Percentiles rank a stretch among this genome's conserved stretches.
phyloP scores from a whole-genome alignment of 2,888 invertebrate species.

The Rhamnusium bicolor region DNA sequence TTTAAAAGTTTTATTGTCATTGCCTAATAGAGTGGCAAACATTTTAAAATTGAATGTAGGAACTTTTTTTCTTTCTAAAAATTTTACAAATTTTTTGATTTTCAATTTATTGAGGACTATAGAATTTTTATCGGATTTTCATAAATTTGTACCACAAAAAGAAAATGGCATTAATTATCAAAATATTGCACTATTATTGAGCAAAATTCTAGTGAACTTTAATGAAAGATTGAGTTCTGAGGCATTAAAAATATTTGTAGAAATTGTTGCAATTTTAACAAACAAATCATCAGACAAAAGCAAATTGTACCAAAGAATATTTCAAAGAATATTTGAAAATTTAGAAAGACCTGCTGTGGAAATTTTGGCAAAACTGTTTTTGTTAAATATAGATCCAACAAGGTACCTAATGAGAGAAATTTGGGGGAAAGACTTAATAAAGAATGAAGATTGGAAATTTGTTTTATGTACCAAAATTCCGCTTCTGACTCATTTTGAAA shows the following conservation, averaged over 20 bases:
- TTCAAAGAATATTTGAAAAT: constrained; percentile 73
- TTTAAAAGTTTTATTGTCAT: constrained; percentile 77
- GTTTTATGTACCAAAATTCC: constrained; percentile 78
- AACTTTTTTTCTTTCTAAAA: constrained; percentile 74
- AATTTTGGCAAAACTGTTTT: constrained; percentile 73
- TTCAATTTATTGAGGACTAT: constrained; percentile 77
- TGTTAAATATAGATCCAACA: constrained; percentile 73
- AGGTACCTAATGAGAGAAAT: constrained; percentile 71
- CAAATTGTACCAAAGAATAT: constrained; percentile 70
- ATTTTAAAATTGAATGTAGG: constrained; percentile 74
- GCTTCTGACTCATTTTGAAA: constrained; percentile 72
- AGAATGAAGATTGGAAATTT: constrained; percentile 78
- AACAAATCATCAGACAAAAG: constrained; percentile 64
- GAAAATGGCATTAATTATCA: constrained; percentile 62
- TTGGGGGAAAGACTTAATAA: constrained; percentile 73
- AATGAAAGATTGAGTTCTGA: constrained; percentile 71
- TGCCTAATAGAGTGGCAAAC: constrained; percentile 84
- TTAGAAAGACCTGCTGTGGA: constrained; percentile 77
- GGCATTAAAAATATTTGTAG: constrained; percentile 73
- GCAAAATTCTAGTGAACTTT: constrained; percentile 76
- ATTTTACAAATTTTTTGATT: constrained; percentile 75
- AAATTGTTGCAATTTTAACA: constrained; percentile 75
- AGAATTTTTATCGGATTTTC: constrained; percentile 74
- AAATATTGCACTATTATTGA: constrained; percentile 70
- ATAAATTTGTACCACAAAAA: constrained; percentile 62